These are phyloP conservation scores for Poecilobothrus nobilitatus DNA, from an alignment of 2,888 invertebrate genomes.

Conservation along the genomic window DNA sequence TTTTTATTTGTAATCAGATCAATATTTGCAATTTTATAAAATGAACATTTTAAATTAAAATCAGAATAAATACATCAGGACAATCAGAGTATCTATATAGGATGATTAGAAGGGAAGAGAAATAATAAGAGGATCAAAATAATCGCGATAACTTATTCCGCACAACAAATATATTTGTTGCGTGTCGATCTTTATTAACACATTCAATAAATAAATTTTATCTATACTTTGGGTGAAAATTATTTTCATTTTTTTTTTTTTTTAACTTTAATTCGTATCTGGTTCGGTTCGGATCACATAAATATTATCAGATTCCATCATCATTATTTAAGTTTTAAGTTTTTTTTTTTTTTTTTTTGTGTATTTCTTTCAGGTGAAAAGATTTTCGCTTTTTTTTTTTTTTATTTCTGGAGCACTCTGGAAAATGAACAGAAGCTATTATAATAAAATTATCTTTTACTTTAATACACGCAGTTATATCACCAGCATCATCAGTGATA, in stretches of 20 bases:
- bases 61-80: not conserved
- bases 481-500: too few relatives aligned
- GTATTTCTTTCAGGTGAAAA: too few relatives aligned
- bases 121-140: not conserved
- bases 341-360: not conserved
- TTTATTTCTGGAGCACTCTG: too few relatives aligned
- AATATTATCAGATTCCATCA: slow-evolving; percentile 4
- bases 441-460: too few relatives aligned
- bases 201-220: not conserved
- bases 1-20: not conserved
- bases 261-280: not conserved
- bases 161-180: slow-evolving; percentile 3
- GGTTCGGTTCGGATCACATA: not conserved
- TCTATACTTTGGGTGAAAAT: not conserved
- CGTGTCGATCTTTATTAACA: not conserved
- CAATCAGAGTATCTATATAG: too few relatives aligned
- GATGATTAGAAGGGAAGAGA: not conserved
- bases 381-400: too few relatives aligned
- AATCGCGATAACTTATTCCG: not conserved
- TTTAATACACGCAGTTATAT: too few relatives aligned
- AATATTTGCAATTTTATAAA: not conserved
- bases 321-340: not conserved
- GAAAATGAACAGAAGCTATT: too few relatives aligned
- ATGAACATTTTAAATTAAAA: not conserved
- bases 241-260: not conserved